Conservation (phyloP, 2,797 vertebrate genomes). For the Myotis pilosus region DNA sequence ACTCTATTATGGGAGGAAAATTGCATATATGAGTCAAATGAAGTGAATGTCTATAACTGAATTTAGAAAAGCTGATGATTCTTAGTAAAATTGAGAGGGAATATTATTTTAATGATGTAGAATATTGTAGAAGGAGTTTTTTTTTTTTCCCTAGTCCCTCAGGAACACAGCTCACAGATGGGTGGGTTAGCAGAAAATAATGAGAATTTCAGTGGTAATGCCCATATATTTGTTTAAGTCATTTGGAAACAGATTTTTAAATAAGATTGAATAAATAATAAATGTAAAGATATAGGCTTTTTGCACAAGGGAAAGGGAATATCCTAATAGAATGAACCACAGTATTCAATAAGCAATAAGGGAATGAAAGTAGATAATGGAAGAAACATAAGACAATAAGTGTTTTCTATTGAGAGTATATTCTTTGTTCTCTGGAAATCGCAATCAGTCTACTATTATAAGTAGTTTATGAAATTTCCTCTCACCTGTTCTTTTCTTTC, state of each 20-base stretch:
- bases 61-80: background rate
- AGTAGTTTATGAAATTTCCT: background rate
- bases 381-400: background rate
- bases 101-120: background rate
- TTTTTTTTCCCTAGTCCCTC: background rate
- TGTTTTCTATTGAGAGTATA: background rate
- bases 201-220: constrained; percentile 10
- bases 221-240: background rate
- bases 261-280: background rate
- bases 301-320: background rate
- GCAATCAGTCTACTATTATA: background rate
- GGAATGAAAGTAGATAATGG: background rate
- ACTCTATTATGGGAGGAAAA: background rate
- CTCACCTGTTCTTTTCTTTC: background rate
- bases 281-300: background rate
- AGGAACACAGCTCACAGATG: background rate
- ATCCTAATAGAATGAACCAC: background rate
- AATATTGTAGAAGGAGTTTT: background rate
- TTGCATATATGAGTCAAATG: background rate
- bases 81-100: background rate
- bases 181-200: background rate
- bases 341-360: background rate
- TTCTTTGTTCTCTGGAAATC: constrained; percentile 26
- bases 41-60: background rate
- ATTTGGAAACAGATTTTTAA: constrained; percentile 22